Evolutionary conservation across 2,113 vertebrate species (phyloP).

Genomic region (Sorex araneus): DNA sequence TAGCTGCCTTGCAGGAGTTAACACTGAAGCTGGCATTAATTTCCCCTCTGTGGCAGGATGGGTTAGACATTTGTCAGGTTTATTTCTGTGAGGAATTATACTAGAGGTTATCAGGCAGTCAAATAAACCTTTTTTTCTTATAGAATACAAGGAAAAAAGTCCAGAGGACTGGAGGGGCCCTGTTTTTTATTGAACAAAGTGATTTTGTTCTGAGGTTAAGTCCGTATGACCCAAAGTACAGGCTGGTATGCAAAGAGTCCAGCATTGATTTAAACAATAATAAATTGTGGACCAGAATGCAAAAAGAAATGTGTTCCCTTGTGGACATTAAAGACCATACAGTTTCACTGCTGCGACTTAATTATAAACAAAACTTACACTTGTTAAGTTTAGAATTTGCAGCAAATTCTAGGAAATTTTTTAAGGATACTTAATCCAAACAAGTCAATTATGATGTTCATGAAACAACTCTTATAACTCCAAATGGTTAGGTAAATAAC

Average conservation of each 20-base stretch:
- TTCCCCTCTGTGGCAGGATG: neutral
- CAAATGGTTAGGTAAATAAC: conserved; percentile 75
- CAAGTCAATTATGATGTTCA: conserved; percentile 65
- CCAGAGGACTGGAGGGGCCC: conserved; percentile 74
- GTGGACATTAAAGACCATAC: conserved; percentile 55
- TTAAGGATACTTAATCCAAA: conserved; percentile 74
- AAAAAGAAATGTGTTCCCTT: conserved; percentile 53
- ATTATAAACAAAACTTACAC: conserved; percentile 76
- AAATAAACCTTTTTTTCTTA: conserved; percentile 82
- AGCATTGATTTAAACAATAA: conserved; percentile 84
- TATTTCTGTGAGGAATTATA: conserved; percentile 80
- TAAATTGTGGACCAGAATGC: conserved; percentile 77
- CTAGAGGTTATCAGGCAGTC: conserved; percentile 82
- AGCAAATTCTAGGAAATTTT: conserved; percentile 71
- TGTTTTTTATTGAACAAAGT: conserved; percentile 84
- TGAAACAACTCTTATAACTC: conserved; percentile 76
- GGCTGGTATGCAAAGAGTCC: conserved; percentile 81
- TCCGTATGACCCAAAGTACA: conserved; percentile 79
- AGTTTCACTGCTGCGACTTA: conserved; percentile 73
- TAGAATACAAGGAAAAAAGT: conserved; percentile 65
- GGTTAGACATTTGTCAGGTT: conserved; percentile 66
- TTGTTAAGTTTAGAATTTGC: conserved; percentile 75
- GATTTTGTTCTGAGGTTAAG: conserved; percentile 84
- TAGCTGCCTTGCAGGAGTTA: conserved; percentile 62
- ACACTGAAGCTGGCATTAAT: neutral